Evolutionary conservation across 1,140 invertebrate species (phyloP).

Genomic region (Pomacea maculata): DNA sequence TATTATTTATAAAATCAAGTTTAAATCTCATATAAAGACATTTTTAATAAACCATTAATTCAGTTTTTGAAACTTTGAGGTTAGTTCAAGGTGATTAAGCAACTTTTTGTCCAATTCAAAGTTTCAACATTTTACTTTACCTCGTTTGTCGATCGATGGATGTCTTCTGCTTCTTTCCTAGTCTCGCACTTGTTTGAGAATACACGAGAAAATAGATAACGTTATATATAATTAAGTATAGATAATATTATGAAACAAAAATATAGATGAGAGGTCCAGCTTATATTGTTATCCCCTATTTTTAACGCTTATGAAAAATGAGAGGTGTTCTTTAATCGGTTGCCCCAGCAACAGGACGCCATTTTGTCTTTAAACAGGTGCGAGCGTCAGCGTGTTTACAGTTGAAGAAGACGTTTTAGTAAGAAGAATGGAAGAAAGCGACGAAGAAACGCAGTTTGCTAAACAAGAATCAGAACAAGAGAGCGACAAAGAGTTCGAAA

Average conservation of each 20-base stretch:
- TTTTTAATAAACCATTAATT: not conserved
- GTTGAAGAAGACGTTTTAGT: conserved; percentile 2
- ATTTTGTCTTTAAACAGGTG: conserved; percentile 51
- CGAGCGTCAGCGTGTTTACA: conserved; percentile 16
- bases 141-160: conserved; percentile 25
- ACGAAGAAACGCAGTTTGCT: conserved; percentile 12
- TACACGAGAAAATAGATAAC: conserved; percentile 1
- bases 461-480: conserved; percentile 26
- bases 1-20: not conserved
- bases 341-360: conserved; percentile 51
- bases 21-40: not conserved
- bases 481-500: conserved; percentile 6
- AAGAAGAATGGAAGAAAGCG: not conserved
- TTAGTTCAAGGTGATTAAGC: not conserved
- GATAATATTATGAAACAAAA: too few relatives aligned
- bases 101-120: conserved; percentile 20
- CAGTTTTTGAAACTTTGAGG: conserved; percentile 7
- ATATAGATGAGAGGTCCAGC: too few relatives aligned
- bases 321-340: conserved; percentile 16
- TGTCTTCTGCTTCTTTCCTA: conserved; percentile 29
- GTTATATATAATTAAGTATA: too few relatives aligned
- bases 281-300: too few relatives aligned
- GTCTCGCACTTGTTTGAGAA: conserved; percentile 18
- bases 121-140: conserved; percentile 18
- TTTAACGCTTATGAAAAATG: too few relatives aligned